These are phyloP conservation scores for Arenaria interpres DNA, from an alignment of 2,113 vertebrate genomes.

Conservation along the genomic window DNA sequence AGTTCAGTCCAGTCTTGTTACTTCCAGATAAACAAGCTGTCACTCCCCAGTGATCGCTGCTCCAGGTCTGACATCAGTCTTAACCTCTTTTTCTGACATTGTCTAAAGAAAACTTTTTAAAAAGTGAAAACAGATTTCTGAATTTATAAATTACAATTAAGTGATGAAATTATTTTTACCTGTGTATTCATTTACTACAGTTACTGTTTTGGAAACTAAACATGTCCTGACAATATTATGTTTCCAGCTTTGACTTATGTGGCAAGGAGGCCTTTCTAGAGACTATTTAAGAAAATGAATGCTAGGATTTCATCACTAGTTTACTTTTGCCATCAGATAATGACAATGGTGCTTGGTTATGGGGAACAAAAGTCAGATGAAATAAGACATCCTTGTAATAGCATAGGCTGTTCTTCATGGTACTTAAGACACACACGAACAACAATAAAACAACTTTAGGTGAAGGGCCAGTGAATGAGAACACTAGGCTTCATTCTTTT, in stretches of 20 bases:
- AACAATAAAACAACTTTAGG: conserved; percentile 69
- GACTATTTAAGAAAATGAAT: conserved; percentile 43
- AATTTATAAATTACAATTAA: conserved; percentile 64
- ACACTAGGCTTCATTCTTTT: conserved; percentile 66
- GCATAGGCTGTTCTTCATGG: conserved; percentile 62
- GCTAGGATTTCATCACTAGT: conserved; percentile 53
- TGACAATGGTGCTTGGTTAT: conserved; percentile 33
- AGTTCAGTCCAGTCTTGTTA: background rate
- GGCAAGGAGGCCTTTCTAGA: conserved; percentile 57
- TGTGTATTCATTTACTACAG: conserved; percentile 28
- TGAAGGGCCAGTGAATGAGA: conserved; percentile 64
- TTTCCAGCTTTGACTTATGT: conserved; percentile 52
- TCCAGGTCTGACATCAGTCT: conserved; percentile 52
- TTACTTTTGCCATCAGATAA: conserved; percentile 64
- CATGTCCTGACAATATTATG: conserved; percentile 23
- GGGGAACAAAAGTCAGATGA: conserved; percentile 62
- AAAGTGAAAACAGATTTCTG: conserved; percentile 59
- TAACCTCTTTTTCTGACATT: conserved; percentile 33
- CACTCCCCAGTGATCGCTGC: conserved; percentile 11
- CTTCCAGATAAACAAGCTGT: background rate
- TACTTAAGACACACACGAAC: conserved; percentile 63
- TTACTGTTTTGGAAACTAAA: conserved; percentile 59
- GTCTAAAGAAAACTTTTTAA: background rate
- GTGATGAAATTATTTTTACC: conserved; percentile 56
- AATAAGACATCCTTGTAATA: conserved; percentile 65